Conservation (phyloP, 2,113 vertebrate species). For the Boulengeromyrus knoepffleri region DNA sequence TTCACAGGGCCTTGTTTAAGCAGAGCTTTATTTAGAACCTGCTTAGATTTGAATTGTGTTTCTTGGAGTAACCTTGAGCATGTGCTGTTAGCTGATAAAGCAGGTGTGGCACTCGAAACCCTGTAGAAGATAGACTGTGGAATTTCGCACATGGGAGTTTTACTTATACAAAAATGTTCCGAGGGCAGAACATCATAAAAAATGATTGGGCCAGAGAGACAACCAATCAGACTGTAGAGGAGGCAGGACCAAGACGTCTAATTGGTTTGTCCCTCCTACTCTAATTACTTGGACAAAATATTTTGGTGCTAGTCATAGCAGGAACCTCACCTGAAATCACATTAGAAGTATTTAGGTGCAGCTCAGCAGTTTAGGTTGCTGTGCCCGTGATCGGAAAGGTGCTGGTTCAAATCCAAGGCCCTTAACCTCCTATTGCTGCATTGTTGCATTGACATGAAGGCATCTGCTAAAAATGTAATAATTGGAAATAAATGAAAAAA, state of each 20-base stretch:
- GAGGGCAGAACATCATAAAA: too few species aligned
- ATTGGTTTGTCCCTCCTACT: too few species aligned
- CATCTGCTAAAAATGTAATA: background rate
- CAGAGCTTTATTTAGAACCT: background rate
- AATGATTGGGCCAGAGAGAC: too few species aligned
- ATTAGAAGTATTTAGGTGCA: background rate
- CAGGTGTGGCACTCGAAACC: background rate
- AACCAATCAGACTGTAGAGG: too few species aligned
- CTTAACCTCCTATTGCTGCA: background rate
- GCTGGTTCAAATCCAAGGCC: background rate
- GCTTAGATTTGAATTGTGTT: background rate
- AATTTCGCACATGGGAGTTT: background rate
- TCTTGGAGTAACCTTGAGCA: background rate
- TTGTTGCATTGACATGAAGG: background rate
- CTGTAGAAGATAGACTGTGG: background rate
- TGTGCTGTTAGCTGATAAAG: background rate
- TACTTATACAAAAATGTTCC: too few species aligned
- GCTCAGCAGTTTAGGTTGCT: background rate
- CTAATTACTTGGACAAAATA: background rate
- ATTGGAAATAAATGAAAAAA: background rate
- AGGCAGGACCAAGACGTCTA: too few species aligned
- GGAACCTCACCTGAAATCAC: background rate
- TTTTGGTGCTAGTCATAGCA: background rate
- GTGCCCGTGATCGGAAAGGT: background rate
- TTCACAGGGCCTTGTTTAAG: background rate